Evolutionary conservation across 2,797 vertebrate species (phyloP).

Genomic region (Hafferia zeledoni): DNA sequence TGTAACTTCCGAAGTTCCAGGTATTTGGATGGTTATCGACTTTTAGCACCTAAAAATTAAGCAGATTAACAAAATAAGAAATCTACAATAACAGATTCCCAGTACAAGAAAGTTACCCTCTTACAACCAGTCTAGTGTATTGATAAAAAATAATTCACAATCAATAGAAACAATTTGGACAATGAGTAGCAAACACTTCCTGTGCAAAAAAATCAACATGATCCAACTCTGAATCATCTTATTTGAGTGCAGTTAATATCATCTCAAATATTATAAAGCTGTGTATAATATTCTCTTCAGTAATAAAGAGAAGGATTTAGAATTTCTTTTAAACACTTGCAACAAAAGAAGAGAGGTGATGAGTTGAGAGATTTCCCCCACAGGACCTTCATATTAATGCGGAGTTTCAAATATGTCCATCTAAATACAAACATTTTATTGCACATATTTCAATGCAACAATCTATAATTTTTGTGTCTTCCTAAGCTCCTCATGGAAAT

Average conservation of each 20-base stretch:
- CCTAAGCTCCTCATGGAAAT: background rate
- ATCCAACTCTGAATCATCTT: background rate
- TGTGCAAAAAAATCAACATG: background rate
- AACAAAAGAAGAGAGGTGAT: background rate
- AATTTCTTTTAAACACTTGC: background rate
- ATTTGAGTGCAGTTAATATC: background rate
- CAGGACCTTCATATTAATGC: background rate
- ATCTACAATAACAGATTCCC: background rate
- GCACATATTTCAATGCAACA: background rate
- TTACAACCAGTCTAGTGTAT: background rate
- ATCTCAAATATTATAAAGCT: background rate
- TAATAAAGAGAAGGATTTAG: background rate
- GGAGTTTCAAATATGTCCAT: background rate
- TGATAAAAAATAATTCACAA: background rate
- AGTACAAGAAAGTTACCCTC: background rate
- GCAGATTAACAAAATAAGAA: background rate
- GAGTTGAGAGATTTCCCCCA: background rate
- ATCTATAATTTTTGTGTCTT: background rate
- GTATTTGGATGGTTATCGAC: background rate
- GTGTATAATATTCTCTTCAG: background rate
- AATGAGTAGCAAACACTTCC: background rate
- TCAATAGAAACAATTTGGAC: background rate
- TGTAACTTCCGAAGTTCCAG: background rate
- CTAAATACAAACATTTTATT: background rate
- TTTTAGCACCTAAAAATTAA: conserved; percentile 29